These are phyloP conservation scores for Listronotus oregonensis DNA, from an alignment of 1,140 invertebrate genomes.

Conservation along the genomic window DNA sequence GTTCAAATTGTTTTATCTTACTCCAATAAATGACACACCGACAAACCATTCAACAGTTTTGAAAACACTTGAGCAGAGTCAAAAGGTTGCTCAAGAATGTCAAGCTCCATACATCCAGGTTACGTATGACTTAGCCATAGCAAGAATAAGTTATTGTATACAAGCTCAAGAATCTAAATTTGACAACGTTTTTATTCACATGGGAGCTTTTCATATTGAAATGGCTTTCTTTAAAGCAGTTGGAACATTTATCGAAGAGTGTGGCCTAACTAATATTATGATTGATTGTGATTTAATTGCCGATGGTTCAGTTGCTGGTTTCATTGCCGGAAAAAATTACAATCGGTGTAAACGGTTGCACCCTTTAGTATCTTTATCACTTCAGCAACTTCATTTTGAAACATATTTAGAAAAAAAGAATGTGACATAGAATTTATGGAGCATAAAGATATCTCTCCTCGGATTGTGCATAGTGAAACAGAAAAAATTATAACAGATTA, in stretches of 20 bases:
- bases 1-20: conserved; percentile 42
- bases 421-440: too few species aligned
- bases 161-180: conserved; percentile 16
- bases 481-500: too few species aligned
- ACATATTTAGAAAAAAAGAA: too few species aligned
- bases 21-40: conserved; percentile 50
- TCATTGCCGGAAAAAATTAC: too few species aligned
- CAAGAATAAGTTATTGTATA: conserved; percentile 54
- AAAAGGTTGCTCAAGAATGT: conserved; percentile 42
- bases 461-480: too few species aligned
- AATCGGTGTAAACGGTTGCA: too few species aligned
- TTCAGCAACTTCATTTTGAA: too few species aligned
- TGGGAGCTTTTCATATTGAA: conserved; percentile 54
- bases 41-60: conserved; percentile 47
- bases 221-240: conserved; percentile 56
- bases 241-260: conserved; percentile 52
- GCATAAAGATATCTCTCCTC: too few species aligned
- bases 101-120: conserved; percentile 50
- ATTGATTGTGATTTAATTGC: conserved; percentile 32
- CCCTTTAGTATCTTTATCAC: too few species aligned
- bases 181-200: conserved; percentile 40
- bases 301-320: too few species aligned
- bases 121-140: conserved; percentile 50
- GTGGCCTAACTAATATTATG: conserved; percentile 51
- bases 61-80: conserved; percentile 49